Evolutionary conservation across 2,113 vertebrate genomes (phyloP).

Genomic region (Petroica traversi): DNA sequence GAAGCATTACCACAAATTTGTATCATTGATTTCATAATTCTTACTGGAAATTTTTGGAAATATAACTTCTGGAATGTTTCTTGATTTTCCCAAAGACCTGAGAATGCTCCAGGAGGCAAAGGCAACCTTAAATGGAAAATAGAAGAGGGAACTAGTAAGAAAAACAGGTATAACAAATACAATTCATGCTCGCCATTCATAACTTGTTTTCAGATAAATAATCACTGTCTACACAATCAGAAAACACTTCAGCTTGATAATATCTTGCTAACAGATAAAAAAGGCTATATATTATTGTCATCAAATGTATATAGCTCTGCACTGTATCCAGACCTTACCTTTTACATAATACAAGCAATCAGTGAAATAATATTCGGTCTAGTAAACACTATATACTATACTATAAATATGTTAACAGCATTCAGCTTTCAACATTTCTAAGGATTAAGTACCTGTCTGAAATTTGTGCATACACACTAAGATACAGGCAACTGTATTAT

Average conservation of each 20-base stretch:
- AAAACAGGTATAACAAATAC: background rate
- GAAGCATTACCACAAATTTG: background rate
- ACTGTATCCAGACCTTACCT: background rate
- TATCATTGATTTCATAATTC: constrained; percentile 15
- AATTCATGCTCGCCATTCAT: background rate
- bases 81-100: constrained; percentile 91
- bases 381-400: background rate
- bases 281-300: background rate
- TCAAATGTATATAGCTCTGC: background rate
- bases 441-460: background rate
- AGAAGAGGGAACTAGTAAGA: background rate
- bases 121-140: constrained; percentile 80
- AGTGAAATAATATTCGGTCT: background rate
- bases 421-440: background rate
- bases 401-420: background rate
- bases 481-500: background rate
- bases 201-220: background rate
- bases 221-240: background rate
- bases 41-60: constrained; percentile 93
- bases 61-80: constrained; percentile 86
- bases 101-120: constrained; percentile 89
- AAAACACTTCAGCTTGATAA: background rate
- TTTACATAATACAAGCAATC: background rate
- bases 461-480: background rate
- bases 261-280: background rate